Evolutionary conservation across 2,888 invertebrate species (phyloP).

Genomic region (Xestoiulus laeticollis): DNA sequence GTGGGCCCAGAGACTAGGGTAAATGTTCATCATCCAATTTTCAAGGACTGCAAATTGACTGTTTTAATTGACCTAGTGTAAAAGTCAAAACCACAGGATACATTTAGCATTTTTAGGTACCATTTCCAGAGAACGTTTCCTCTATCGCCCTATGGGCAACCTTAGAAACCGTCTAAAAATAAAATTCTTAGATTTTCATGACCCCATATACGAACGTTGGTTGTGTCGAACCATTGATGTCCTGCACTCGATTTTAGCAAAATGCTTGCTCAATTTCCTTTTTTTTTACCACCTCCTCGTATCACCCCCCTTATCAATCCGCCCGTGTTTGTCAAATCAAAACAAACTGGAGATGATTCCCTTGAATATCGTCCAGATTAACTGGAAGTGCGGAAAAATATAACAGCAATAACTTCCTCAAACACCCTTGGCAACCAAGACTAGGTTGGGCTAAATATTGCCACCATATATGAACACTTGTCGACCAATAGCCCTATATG

Average conservation of each 20-base stretch:
- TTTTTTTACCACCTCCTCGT: background rate
- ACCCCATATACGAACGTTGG: background rate
- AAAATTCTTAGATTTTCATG: background rate
- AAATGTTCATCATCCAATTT: no score
- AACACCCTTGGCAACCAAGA: background rate
- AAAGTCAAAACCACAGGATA: no score
- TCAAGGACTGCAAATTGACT: no score
- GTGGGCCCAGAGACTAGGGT: no score
- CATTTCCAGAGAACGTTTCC: no score
- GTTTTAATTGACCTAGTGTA: no score
- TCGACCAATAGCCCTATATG: background rate
- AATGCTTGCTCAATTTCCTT: background rate
- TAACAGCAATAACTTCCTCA: background rate
- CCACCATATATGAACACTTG: background rate
- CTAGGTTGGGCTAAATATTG: background rate
- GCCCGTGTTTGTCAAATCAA: background rate
- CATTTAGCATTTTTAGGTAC: no score
- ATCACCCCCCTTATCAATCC: background rate
- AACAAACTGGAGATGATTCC: background rate
- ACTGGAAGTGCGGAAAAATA: background rate
- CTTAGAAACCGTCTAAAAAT: background rate
- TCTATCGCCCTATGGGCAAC: background rate
- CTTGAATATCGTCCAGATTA: background rate
- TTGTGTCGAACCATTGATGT: background rate
- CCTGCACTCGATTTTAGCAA: background rate